Evolutionary conservation across 2,113 vertebrate species (phyloP), one percentile per base, ranked within the genome.

Genomic region (Gopherus flavomarginatus): DNA sequence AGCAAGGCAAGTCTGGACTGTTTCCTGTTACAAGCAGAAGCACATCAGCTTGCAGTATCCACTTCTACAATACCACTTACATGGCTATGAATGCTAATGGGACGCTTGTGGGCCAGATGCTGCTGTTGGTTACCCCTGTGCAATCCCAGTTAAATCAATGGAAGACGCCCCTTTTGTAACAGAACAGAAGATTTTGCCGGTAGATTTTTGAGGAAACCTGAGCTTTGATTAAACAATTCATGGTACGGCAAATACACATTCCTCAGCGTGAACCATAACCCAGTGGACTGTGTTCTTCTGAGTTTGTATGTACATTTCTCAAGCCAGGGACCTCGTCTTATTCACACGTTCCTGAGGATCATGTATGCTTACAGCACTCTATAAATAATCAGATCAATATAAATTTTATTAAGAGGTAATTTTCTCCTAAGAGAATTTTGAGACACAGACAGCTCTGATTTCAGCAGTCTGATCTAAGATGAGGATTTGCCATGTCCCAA

Each of bases 231-330:
- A 29, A 83, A 57, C 12, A 29, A 78, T 89, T 83, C 52, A 8
- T 14, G 24, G 27, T 4, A 42, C 38, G n/a, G 19, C 35, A 72
- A 38, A 72, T 72, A 11, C 26, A 11, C 26, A 29, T 21, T 6
- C 31, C 27, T 2, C 26, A n/a, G 81, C 26, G 56, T 53, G 69
- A n/a, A 8, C 0, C 0, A 69, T 65, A 69, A 9, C 44, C 14
- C 0, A 0, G 38, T 0, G 1, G 13, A 14, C 75, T 26, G 27
- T 72, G 35, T 19, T 0, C 0, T n/a, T 27, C 44, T 5, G 7
- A 86, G 13, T 11, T 0, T 0, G 19, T 8, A 17, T 17, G 24
- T 27, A 0, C 0, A 0, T 6, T 57, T n/a, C 52, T 56, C 31
- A 31, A 13, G 44, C 56, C 72, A 69, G 85, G 42, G 59, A 54